Base-by-base conservation (phyloP, 2,888 invertebrate species). In the Cheiracanthium punctorium region DNA sequence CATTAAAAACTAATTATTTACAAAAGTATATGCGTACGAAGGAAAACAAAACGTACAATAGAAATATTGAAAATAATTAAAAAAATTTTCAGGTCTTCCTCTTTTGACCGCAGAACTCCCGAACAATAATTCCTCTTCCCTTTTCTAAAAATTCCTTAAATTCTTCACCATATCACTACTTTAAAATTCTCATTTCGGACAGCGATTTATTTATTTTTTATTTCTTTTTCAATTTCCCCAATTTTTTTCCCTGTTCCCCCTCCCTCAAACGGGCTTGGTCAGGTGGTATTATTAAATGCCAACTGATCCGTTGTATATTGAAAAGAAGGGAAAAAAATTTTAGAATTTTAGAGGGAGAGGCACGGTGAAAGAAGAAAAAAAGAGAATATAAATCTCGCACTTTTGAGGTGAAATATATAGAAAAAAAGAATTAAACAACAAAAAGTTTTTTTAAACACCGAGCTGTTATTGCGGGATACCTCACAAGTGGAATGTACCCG, bases 251-350 rank as follows among this genome's bases (percentile, higher is more conserved):
- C 17, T 17, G 12, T 30, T 69, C 20, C 24, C 52, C 74, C 73
- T 80, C 52, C 32, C 67, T 70, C 52, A 71, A 72, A 79, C 79
- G 52, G 74, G 48, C 7, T 24, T 85, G 84, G 84, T 85, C 84
- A 85, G 84, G 84, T 80, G 79, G 84, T 74, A 79, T 85, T 85
- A 85, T 85, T 85, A 85, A 85, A 85, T 85, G 84, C 84, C 84
- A 85, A 85, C 77, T 79, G 79, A 85, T 70, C 79, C 84, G 79
- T 58, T 58, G 58, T 58, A 58, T 58, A 58, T 58, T 58, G 58
- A 58, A 58, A 58, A 58, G 58, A 24, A 41, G 48, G 52, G 73
- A 76, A 58, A 58, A 58, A 58, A 58, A 58, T 48, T 48, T 48
- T 48, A 48, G 43, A 48, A 48, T 48, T 48, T 58, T 58, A 58